Conservation (phyloP, 2,888 invertebrate genomes). For the Athetis lepigone region DNA sequence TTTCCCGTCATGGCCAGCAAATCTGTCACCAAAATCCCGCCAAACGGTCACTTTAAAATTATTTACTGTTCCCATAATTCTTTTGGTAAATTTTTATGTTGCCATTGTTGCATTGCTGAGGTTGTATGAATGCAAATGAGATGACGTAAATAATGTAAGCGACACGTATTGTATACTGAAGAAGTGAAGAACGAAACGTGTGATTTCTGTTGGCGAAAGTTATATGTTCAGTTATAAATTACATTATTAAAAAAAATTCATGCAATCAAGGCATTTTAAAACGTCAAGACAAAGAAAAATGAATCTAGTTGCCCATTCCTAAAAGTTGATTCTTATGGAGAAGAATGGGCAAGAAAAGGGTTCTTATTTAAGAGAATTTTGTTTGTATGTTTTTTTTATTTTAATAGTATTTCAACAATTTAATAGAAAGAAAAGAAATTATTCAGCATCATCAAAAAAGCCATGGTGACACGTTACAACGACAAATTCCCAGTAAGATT, state of each 20-base stretch:
- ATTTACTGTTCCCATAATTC: constrained; percentile 79
- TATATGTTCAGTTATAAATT: too few species aligned
- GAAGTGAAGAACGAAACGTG: constrained; percentile 10
- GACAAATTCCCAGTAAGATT: constrained; percentile 57
- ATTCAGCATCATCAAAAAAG: not conserved
- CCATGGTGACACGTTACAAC: constrained; percentile 21
- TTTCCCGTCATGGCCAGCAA: constrained; percentile 69
- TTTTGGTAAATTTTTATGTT: constrained; percentile 71
- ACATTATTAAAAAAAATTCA: not conserved
- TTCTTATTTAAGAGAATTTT: too few species aligned
- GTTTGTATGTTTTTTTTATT: too few species aligned
- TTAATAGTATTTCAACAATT: not conserved
- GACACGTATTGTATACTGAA: constrained; percentile 67
- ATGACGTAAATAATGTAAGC: constrained; percentile 62
- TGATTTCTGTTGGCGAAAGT: constrained; percentile 48
- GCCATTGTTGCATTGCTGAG: constrained; percentile 76
- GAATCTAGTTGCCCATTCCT: too few species aligned
- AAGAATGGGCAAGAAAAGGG: too few species aligned
- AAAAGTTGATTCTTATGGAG: too few species aligned
- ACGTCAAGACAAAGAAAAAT: too few species aligned
- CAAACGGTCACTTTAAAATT: constrained; percentile 79
- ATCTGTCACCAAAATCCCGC: constrained; percentile 72
- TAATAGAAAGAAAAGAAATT: not conserved
- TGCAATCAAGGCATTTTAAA: not conserved
- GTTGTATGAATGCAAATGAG: constrained; percentile 71